Percentiles rank a stretch among this genome's conserved stretches.
phyloP scores from a whole-genome alignment of 2,888 invertebrate species.

The Podabrus alpinus region DNA sequence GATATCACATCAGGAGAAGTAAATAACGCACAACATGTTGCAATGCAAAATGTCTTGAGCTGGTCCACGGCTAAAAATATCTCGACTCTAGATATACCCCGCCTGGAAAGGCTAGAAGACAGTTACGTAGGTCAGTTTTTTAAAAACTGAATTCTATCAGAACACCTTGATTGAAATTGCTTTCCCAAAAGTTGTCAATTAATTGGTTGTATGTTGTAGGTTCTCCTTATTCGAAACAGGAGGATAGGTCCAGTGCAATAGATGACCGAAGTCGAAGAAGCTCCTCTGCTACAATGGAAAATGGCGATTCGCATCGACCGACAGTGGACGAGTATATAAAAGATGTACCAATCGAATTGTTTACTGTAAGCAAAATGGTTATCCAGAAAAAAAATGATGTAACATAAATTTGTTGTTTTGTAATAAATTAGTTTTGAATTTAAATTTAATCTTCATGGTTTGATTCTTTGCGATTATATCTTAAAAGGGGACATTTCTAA shows the following conservation, averaged over 20 bases:
- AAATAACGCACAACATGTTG: slow-evolving; percentile 5
- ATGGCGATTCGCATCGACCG: not conserved
- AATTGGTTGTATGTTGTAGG: not conserved
- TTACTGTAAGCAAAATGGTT: slow-evolving; percentile 8
- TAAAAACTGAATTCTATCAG: not conserved
- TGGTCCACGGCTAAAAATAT: slow-evolving; percentile 54
- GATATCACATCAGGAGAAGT: not conserved
- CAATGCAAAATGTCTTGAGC: slow-evolving; percentile 51
- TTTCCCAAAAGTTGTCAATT: not conserved
- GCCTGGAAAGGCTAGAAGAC: slow-evolving; percentile 5
- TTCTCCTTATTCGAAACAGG: not conserved
- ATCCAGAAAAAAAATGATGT: not conserved
- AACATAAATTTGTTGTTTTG: not conserved
- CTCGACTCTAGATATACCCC: slow-evolving; percentile 40
- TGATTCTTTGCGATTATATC: no score
- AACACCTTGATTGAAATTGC: not conserved
- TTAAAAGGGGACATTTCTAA: no score
- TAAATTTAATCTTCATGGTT: not conserved
- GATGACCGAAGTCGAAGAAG: not conserved
- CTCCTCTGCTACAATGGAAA: not conserved
- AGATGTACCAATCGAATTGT: slow-evolving; percentile 9
- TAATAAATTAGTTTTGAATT: not conserved
- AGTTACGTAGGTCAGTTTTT: slow-evolving; percentile 2
- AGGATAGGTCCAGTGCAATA: not conserved
- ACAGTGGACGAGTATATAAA: not conserved